Evolutionary conservation across 1,140 invertebrate genomes (phyloP), one percentile per base, ranked within the genome.

Genomic region (Aphaenogaster floridana): DNA sequence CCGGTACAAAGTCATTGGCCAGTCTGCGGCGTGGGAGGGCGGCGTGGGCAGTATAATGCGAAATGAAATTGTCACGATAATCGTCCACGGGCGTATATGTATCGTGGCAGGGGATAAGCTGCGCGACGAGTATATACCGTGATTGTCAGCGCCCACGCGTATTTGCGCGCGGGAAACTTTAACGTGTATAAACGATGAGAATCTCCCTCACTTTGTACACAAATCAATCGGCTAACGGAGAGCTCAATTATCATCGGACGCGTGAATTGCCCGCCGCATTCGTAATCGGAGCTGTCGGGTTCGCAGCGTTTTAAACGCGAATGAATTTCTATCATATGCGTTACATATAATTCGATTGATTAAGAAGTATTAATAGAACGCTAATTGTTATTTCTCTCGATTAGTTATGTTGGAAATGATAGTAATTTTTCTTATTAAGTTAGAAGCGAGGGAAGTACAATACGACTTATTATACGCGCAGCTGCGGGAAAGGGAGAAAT

Each of bases 31-130:
- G 68, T 61, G 52, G 68, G 13, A 5, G 48, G 54, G 68, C 2
- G n/a, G 36, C 0, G 39, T 13, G 28, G 45, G 9, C 48, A 68
- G 87, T 81, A 93, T 91, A 91, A 91, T 91, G 90, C 88, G 87
- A 92, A 93, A 92, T 92, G 90, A 92, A 93, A 93, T 93, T 92
- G 92, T 93, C 91, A 91, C 90, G 89, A 93, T 93, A 93, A 93
- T 93, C 92, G 86, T 92, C 87, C 88, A 77, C 71, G 77, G 83
- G 69, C 88, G 76, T 90, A 90, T 86, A 89, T 85, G 9, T 39
- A 45, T 68, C 74, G 86, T 66, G 86, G 87, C 68, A 52, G 89
- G 77, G 89, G 77, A 92, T 93, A 91, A 90, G 90, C 88, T 66
- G 57, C 54, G 89, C 54, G 89, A 88, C 87, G 88, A 89, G 78